These are phyloP conservation scores for Engystomops pustulosus DNA, from an alignment of 2,113 vertebrate species.

Conservation along the genomic window DNA sequence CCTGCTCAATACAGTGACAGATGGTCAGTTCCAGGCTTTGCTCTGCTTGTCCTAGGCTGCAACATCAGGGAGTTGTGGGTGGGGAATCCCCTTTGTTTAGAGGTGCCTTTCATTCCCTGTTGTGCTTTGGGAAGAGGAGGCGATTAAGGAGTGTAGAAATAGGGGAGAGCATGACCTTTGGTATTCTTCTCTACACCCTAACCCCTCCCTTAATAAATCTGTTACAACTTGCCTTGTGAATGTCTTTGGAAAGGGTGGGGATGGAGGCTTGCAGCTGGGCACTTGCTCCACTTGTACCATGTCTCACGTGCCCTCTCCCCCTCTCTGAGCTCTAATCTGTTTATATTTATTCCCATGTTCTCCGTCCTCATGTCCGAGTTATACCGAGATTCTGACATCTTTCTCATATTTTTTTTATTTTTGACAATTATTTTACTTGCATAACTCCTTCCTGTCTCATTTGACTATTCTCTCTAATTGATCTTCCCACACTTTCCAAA, in stretches of 20 bases:
- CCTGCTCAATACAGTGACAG: conserved; percentile 64
- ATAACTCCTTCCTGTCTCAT: not conserved
- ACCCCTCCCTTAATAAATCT: conserved; percentile 67
- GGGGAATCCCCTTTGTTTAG: conserved; percentile 54
- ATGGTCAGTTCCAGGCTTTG: conserved; percentile 67
- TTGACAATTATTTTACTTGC: too few relatives aligned
- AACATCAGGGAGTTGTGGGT: conserved; percentile 35
- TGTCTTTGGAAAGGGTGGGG: conserved; percentile 56
- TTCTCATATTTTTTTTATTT: not conserved
- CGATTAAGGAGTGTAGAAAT: conserved; percentile 25
- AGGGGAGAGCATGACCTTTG: conserved; percentile 48
- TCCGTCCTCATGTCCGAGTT: not conserved
- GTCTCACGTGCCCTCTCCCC: conserved; percentile 1
- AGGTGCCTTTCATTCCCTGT: conserved; percentile 30
- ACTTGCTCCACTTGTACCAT: conserved; percentile 33
- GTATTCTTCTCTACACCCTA: conserved; percentile 34
- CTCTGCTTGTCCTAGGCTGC: conserved; percentile 32
- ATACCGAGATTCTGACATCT: not conserved
- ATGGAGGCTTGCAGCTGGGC: conserved; percentile 55
- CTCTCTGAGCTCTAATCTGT: conserved; percentile 16
- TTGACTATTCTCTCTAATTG: not conserved
- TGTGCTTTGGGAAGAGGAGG: conserved; percentile 41
- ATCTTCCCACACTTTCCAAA: not conserved
- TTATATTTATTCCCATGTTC: conserved; percentile 5
- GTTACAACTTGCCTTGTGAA: conserved; percentile 51